Evolutionary conservation across 2,797 vertebrate species (phyloP), one percentile per base, ranked within the genome.

Genomic region (Hyperoplus lanceolatus): DNA sequence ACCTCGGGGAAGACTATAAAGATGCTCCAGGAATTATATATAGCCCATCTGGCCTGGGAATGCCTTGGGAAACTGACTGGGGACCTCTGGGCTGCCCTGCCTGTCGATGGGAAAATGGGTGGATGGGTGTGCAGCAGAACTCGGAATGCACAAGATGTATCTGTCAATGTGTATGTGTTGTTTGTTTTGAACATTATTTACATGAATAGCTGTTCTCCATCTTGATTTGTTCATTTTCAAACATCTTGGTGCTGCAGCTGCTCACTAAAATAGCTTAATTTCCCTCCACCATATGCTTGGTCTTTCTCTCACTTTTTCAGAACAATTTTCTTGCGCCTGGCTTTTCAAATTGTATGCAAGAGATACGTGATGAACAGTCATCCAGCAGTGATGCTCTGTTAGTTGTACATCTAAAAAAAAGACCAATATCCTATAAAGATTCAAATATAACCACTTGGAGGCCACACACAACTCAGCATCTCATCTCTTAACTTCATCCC

Each of bases 401-500:
- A 49, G 69, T 80, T 66, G 61, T 73, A 29, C 29, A 29, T 29
- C 54, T 80, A 56, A 49, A 41, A 12, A 58, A 9, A 8, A 42
- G 38, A 38, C 54, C 51, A 63, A n/a, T 5, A 66, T 45, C 57
- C 54, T 53, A 21, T 73, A 48, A 63, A 50, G 54, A 58, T 54
- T 74, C 53, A 7, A 54, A 70, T 57, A 56, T 38, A 72, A 64
- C 45, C 41, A 65, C 41, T 36, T 72, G 50, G 61, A 56, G 61
- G 58, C 69, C 42, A 9, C 63, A 79, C 65, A 76, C 61, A 55
- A 64, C 63, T 71, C 67, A 57, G 59, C 70, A 67, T 66, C 72
- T 73, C 64, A 54, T 76, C 70, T 79, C 70, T 29, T 12, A 70
- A 65, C 72, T 77, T 62, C 83, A 89, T 79, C 80, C 76, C 70